Evolutionary conservation across 2,888 invertebrate genomes (phyloP).

Genomic region (Acrocera orbiculus): DNA sequence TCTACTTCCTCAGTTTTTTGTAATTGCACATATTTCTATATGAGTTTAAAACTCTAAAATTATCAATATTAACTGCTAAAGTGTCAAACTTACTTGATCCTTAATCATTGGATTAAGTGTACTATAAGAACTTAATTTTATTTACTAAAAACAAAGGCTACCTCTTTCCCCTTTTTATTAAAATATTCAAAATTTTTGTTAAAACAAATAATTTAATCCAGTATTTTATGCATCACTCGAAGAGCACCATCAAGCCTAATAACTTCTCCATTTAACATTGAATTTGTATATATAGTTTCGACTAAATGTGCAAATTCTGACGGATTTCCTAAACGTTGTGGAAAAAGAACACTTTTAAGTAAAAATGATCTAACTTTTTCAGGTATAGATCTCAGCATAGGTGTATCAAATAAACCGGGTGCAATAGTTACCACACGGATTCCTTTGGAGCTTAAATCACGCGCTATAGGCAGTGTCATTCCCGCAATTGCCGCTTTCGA

Average conservation of each 20-base stretch:
- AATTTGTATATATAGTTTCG: slow-evolving; percentile 69
- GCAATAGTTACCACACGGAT: slow-evolving; percentile 68
- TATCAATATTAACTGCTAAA: too few species aligned
- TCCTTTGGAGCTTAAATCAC: slow-evolving; percentile 68
- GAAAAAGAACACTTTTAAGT: slow-evolving; percentile 66
- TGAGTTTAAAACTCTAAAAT: too few species aligned
- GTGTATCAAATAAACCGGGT: slow-evolving; percentile 78
- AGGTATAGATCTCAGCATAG: slow-evolving; percentile 56
- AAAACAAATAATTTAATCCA: too few species aligned
- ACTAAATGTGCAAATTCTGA: slow-evolving; percentile 77
- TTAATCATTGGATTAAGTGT: too few species aligned
- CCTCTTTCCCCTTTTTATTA: too few species aligned
- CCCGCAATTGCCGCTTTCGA: slow-evolving; percentile 83
- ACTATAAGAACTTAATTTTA: too few species aligned
- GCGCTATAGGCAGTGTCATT: slow-evolving; percentile 90
- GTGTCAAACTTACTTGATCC: too few species aligned
- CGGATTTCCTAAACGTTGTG: slow-evolving; percentile 67
- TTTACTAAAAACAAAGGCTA: too few species aligned
- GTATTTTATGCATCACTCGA: slow-evolving; percentile 45
- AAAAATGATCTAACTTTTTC: slow-evolving; percentile 66
- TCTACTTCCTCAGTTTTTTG: too few species aligned
- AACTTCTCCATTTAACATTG: slow-evolving; percentile 79
- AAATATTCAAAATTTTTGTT: too few species aligned
- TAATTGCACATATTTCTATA: too few species aligned
- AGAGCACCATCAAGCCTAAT: slow-evolving; percentile 71